A percentile compares a stretch with the other conserved stretches of the same genome.
These are phyloP conservation scores for Nasonia vitripennis DNA, from an alignment of 1,140 invertebrate genomes.

Conservation along the genomic window DNA sequence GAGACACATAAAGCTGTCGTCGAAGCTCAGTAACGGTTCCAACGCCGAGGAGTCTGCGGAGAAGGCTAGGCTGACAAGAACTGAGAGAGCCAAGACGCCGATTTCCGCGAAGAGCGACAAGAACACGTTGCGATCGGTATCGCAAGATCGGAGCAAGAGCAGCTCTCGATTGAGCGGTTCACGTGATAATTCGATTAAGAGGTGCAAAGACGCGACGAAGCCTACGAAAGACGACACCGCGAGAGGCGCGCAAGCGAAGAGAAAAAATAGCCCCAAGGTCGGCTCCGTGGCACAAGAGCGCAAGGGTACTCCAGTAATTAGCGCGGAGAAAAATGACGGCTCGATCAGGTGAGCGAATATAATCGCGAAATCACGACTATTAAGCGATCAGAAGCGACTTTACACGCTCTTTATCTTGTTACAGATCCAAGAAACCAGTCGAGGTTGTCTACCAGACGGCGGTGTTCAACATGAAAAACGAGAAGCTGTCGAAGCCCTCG, in stretches of 20 bases:
- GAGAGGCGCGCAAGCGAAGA: slow-evolving; percentile 18
- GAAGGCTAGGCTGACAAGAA: neutral
- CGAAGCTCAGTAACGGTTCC: neutral
- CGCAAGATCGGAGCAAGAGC: slow-evolving; percentile 1
- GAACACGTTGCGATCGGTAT: neutral
- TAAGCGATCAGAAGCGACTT: neutral
- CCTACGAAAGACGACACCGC: slow-evolving; percentile 7
- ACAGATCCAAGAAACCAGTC: slow-evolving; percentile 63
- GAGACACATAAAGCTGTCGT: neutral
- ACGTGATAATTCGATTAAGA: slow-evolving; percentile 30
- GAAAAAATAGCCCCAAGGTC: neutral
- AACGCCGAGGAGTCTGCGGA: neutral
- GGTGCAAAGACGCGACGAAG: slow-evolving; percentile 40
- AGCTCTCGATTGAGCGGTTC: slow-evolving; percentile 4
- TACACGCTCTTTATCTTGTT: neutral
- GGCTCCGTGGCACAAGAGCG: neutral
- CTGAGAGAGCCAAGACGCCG: slow-evolving; percentile 21
- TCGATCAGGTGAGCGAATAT: neutral
- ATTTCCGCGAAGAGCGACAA: slow-evolving; percentile 26
- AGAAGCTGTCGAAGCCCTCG: slow-evolving; percentile 61
- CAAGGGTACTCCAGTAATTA: neutral
- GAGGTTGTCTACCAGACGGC: slow-evolving; percentile 68
- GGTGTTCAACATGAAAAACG: slow-evolving; percentile 69
- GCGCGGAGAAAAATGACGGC: slow-evolving; percentile 21
- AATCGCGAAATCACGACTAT: neutral